Conservation (phyloP, 2,113 vertebrate species). For the Bostrychus sinensis region DNA sequence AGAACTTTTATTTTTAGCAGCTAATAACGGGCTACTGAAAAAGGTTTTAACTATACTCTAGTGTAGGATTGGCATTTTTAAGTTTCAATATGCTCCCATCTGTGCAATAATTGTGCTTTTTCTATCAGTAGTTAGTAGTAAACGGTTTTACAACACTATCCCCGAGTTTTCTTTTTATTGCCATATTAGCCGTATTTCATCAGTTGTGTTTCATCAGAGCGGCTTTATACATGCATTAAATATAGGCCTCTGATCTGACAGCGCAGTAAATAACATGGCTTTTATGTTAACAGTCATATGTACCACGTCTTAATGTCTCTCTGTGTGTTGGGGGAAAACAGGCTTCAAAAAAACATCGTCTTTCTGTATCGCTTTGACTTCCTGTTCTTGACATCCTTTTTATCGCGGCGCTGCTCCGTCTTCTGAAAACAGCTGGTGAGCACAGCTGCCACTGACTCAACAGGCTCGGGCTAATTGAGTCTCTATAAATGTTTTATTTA, state of each 20-base stretch:
- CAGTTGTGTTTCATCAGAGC: background rate
- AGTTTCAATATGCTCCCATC: background rate
- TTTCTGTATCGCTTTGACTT: background rate
- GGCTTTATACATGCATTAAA: background rate
- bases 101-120: background rate
- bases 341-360: background rate
- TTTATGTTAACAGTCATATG: background rate
- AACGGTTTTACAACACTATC: background rate
- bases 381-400: slow-evolving; percentile 16
- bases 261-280: background rate
- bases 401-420: slow-evolving; percentile 29
- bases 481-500: slow-evolving; percentile 78
- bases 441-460: slow-evolving; percentile 74
- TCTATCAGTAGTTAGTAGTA: background rate
- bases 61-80: background rate
- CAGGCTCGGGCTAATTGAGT: slow-evolving; percentile 72
- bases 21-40: too few relatives aligned
- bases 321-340: background rate
- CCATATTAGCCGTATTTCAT: background rate
- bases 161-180: background rate
- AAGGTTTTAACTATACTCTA: too few relatives aligned
- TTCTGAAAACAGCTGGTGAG: slow-evolving; percentile 72
- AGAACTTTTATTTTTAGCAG: background rate
- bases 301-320: background rate
- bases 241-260: background rate